Evolutionary conservation across 2,113 vertebrate genomes (phyloP).

Genomic region (Zootoca vivipara): DNA sequence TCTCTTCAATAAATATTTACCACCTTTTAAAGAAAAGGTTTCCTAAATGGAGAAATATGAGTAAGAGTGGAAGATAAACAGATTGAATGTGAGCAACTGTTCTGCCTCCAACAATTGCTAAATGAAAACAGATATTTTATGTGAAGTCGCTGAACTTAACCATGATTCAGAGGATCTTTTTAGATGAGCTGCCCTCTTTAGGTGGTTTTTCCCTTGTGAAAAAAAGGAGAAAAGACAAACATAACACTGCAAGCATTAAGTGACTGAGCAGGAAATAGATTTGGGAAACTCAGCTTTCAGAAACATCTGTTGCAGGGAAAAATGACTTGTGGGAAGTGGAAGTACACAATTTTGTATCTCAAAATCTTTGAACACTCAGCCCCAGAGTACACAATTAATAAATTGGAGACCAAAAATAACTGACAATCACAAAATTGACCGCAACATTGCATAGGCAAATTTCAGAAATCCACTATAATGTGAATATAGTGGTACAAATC

Average conservation of each 20-base stretch:
- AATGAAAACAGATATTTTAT: not conserved
- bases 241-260: not conserved
- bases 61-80: not conserved
- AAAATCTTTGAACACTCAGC: not conserved
- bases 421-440: not conserved
- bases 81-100: not conserved
- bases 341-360: not conserved
- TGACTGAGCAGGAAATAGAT: not conserved
- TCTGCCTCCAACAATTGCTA: not conserved
- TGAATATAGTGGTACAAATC: not conserved
- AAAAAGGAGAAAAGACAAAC: not conserved
- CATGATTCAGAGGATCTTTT: not conserved
- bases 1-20: slow-evolving; percentile 48
- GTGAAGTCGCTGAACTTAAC: not conserved
- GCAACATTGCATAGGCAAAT: not conserved
- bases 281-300: not conserved
- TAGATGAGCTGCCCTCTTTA: not conserved
- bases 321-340: not conserved
- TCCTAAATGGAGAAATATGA: not conserved
- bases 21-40: slow-evolving; percentile 1
- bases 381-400: not conserved
- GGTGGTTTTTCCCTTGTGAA: not conserved
- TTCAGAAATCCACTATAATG: not conserved
- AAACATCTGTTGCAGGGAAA: not conserved
- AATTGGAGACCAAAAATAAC: not conserved